A percentile compares a stretch with the other conserved stretches of the same genome.
Conservation (phyloP, 2,797 vertebrate species). For the Schizopygopsis malacanthus region DNA sequence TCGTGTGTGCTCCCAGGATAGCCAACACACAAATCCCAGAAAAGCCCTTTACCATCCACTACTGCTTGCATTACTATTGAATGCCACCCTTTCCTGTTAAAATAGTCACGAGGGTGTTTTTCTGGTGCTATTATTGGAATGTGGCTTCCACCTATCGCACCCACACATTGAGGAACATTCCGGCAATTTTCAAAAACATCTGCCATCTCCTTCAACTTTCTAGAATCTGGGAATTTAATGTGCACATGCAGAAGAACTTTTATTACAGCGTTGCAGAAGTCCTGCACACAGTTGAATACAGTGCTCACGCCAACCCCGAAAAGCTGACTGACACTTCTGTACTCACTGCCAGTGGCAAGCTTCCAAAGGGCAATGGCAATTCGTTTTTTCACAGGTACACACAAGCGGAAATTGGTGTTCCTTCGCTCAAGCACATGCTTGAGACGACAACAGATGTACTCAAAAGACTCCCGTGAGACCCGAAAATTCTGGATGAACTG, state of each 20-base stretch:
- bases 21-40: conserved; percentile 65
- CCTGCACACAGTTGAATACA: conserved; percentile 49
- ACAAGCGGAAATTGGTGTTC: conserved; percentile 55
- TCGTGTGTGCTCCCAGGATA: conserved; percentile 55
- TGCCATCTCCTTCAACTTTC: conserved; percentile 54
- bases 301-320: conserved; percentile 58
- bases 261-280: conserved; percentile 57
- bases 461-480: conserved; percentile 46
- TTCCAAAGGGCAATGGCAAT: conserved; percentile 57
- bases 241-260: conserved; percentile 53
- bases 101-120: conserved; percentile 38
- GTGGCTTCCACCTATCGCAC: conserved; percentile 56
- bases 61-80: conserved; percentile 57
- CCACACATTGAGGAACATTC: conserved; percentile 59
- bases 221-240: conserved; percentile 42
- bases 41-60: conserved; percentile 61
- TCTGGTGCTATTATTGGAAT: conserved; percentile 54
- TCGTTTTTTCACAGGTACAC: conserved; percentile 47
- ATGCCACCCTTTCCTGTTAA: conserved; percentile 64
- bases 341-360: conserved; percentile 56
- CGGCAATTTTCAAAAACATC: conserved; percentile 19
- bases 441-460: conserved; percentile 43
- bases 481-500: conserved; percentile 54
- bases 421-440: conserved; percentile 27
- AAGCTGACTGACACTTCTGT: conserved; percentile 51